Evolutionary conservation across 2,113 vertebrate species (phyloP).

Genomic region (Aegithalos caudatus): DNA sequence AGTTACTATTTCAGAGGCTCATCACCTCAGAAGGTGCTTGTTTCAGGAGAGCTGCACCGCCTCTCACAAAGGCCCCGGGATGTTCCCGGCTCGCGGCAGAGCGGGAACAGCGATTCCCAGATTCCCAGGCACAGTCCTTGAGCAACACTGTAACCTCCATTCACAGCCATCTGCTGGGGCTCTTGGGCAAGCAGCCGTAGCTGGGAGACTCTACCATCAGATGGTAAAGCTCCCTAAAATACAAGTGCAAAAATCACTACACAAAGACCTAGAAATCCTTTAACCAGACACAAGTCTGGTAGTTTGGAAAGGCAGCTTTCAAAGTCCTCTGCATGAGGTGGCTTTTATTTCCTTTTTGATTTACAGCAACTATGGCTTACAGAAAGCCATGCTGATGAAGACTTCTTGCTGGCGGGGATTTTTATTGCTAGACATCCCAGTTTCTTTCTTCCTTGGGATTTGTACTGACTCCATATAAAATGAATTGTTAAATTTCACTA

Average conservation of each 20-base stretch:
- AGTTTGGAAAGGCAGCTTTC: neutral
- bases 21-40: neutral
- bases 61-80: neutral
- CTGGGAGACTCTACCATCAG: rapidly evolving
- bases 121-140: neutral
- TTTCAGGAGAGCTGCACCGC: neutral
- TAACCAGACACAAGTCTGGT: neutral
- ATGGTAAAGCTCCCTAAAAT: neutral
- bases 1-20: neutral
- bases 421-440: neutral
- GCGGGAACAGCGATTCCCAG: neutral
- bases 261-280: neutral
- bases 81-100: neutral
- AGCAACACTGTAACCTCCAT: neutral
- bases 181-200: neutral
- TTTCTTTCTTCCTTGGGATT: neutral
- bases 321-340: neutral
- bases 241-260: neutral
- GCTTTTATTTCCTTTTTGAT: neutral
- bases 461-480: neutral
- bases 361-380: neutral
- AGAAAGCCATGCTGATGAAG: neutral
- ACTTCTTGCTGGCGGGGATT: neutral
- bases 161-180: neutral
- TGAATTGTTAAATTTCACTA: neutral